These are phyloP conservation scores for Stichodactyla helianthus DNA, from an alignment of 64 coral and sea anemone species.

Conservation along the genomic window DNA sequence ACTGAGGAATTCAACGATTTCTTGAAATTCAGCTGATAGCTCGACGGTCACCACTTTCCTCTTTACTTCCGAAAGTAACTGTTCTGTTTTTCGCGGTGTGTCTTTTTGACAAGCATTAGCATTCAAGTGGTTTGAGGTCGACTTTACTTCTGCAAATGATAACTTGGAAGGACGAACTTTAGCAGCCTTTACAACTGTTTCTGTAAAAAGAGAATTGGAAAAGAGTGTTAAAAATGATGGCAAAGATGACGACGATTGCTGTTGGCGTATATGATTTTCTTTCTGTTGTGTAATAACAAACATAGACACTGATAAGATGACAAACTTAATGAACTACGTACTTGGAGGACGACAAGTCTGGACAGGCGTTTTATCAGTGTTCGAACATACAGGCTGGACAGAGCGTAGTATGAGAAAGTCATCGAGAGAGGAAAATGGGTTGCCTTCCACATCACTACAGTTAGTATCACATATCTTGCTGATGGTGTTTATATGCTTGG, in stretches of 20 bases:
- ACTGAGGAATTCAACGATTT: constrained; percentile 49
- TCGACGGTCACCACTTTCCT: constrained; percentile 2
- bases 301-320: no score
- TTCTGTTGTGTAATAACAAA: no score
- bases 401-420: constrained; percentile 7
- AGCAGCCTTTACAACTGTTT: constrained; percentile 60
- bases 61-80: neutral
- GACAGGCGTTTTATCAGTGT: neutral
- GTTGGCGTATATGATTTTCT: no score
- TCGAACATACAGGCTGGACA: neutral
- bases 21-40: constrained; percentile 59
- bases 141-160: constrained; percentile 1
- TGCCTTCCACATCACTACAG: neutral
- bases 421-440: constrained; percentile 15
- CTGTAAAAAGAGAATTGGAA: constrained; percentile 7
- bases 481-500: neutral
- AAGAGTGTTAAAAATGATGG: neutral
- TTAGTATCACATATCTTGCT: neutral
- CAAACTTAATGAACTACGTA: neutral
- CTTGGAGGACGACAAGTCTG: neutral
- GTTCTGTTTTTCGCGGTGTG: neutral
- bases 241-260: no score
- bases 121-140: neutral
- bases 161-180: constrained; percentile 68
- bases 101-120: neutral